These are phyloP conservation scores for Stichodactyla helianthus DNA, from an alignment of 64 coral and sea anemone species.

Conservation along the genomic window DNA sequence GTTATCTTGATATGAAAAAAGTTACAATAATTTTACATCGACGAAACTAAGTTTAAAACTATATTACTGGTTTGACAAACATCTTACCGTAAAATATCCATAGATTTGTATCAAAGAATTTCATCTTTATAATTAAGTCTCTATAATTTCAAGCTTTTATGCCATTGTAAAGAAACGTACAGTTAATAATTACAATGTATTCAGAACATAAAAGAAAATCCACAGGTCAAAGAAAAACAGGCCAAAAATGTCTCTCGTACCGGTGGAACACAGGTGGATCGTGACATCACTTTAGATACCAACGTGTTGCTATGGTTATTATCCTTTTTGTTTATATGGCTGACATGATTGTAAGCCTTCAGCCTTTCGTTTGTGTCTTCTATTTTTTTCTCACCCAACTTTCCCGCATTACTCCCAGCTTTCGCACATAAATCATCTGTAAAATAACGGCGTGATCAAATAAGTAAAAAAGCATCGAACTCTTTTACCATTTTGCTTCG, in stretches of 20 bases:
- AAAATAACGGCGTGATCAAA: too few species aligned
- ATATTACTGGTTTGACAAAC: neutral
- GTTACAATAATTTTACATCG: neutral
- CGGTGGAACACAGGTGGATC: conserved; percentile 1
- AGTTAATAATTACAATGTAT: neutral
- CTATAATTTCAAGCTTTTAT: neutral
- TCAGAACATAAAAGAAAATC: neutral
- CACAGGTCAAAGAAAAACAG: neutral
- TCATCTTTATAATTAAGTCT: neutral
- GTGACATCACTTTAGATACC: neutral
- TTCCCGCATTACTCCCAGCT: too few species aligned
- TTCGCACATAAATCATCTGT: too few species aligned
- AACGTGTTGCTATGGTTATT: neutral
- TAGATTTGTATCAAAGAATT: neutral
- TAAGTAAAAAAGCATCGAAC: too few species aligned
- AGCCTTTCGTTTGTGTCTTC: too few species aligned
- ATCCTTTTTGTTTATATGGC: neutral
- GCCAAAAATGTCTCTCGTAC: neutral
- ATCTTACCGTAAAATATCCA: neutral
- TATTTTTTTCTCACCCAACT: too few species aligned
- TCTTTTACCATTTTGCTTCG: too few species aligned
- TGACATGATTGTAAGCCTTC: neutral
- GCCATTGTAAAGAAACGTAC: neutral
- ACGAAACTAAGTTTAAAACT: neutral
- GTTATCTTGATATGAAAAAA: neutral